Evolutionary conservation across 64 coral and sea anemone species (phyloP).

Genomic region (Montipora foliosa): DNA sequence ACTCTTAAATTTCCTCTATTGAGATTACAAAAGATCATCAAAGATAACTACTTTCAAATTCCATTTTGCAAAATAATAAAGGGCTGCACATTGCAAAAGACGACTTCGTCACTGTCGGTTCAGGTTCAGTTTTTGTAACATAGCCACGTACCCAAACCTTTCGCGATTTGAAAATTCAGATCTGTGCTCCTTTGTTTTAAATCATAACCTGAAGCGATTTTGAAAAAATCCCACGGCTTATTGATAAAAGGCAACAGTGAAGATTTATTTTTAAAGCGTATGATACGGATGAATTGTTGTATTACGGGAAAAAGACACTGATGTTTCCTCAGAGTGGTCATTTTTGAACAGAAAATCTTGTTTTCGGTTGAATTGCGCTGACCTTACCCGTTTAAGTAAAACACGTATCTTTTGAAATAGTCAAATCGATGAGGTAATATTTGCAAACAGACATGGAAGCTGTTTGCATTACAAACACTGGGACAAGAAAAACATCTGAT

Average conservation of each 20-base stretch:
- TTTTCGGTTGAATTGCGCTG: neutral
- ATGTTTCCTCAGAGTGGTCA: neutral
- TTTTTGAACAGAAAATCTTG: neutral
- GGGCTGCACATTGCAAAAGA: neutral
- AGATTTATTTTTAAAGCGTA: conserved; percentile 3
- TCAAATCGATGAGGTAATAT: neutral
- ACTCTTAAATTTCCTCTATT: neutral
- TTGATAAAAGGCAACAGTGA: neutral
- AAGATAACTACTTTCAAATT: neutral
- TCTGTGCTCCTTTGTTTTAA: neutral
- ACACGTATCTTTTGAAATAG: neutral
- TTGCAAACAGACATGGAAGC: conserved; percentile 17
- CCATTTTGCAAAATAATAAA: conserved; percentile 7
- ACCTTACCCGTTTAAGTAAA: neutral
- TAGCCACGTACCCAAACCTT: neutral
- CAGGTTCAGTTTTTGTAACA: neutral
- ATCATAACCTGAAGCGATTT: neutral
- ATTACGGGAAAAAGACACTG: neutral
- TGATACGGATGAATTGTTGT: conserved; percentile 5
- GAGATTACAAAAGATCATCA: neutral
- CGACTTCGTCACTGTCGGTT: neutral
- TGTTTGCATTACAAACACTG: neutral
- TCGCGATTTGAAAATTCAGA: neutral
- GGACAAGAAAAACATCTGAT: neutral
- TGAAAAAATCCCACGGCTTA: neutral